These are phyloP conservation scores for Pollimyrus isidori DNA, from an alignment of 2,113 vertebrate genomes.

Conservation along the genomic window DNA sequence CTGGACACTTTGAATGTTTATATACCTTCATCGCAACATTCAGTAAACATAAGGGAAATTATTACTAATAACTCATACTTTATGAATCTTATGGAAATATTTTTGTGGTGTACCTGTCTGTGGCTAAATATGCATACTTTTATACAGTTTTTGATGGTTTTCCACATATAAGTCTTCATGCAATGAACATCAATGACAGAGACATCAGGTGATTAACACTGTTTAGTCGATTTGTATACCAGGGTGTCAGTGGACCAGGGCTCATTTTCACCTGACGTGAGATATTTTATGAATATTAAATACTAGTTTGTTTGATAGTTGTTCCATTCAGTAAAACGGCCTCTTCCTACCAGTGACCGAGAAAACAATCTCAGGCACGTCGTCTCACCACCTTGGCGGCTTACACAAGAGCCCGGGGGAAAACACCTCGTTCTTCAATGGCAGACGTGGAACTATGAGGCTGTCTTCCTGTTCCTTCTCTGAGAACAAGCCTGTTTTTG, in stretches of 20 bases:
- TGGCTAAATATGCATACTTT: neutral
- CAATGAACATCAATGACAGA: neutral
- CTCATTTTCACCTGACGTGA: neutral
- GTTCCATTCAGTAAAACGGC: neutral
- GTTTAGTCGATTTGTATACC: neutral
- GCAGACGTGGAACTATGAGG: neutral
- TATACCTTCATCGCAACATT: neutral
- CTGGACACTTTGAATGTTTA: neutral
- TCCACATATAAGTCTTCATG: neutral
- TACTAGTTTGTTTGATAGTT: neutral
- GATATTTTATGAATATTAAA: neutral
- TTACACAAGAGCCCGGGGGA: neutral
- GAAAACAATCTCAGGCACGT: neutral
- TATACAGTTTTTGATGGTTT: neutral
- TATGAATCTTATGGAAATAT: neutral
- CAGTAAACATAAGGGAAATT: neutral
- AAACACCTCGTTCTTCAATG: slow-evolving; percentile 1
- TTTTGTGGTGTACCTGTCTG: neutral
- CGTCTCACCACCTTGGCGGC: neutral
- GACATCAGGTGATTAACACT: neutral
- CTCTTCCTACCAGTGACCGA: slow-evolving; percentile 4
- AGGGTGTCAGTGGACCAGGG: neutral
- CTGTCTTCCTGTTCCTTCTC: neutral
- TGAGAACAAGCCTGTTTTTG: neutral
- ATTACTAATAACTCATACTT: neutral